Percentiles rank a stretch among this genome's conserved stretches.
phyloP scores from a whole-genome alignment of 2,113 vertebrate species.

The Vulpes ferrilata region DNA sequence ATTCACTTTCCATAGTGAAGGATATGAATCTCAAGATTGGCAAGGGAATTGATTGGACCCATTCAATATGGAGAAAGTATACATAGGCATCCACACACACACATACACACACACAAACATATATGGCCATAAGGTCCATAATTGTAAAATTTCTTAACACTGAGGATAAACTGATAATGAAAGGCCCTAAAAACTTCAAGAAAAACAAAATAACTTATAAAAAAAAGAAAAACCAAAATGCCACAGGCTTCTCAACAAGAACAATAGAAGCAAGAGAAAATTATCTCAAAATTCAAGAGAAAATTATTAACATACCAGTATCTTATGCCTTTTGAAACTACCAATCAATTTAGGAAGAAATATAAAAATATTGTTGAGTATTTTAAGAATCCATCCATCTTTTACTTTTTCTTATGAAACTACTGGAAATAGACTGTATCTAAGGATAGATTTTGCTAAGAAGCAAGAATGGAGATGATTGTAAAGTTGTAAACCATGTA shows the following conservation, averaged over 20 bases:
- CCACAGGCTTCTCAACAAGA: neutral
- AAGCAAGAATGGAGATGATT: neutral
- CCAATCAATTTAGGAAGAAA: neutral
- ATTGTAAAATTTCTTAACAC: neutral
- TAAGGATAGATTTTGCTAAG: neutral
- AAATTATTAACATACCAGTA: neutral
- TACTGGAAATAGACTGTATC: neutral
- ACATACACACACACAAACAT: neutral
- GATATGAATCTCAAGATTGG: neutral
- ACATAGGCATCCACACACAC: neutral
- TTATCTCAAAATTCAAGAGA: neutral
- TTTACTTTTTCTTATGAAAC: neutral
- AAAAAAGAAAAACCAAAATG: neutral
- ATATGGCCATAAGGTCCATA: neutral
- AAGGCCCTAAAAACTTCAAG: neutral
- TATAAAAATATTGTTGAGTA: neutral
- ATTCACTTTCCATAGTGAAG: neutral
- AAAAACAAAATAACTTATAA: neutral
- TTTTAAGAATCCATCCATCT: neutral
- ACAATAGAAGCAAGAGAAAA: neutral
- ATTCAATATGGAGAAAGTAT: neutral
- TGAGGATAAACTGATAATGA: neutral
- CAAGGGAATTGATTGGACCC: neutral
- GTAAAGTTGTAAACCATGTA: neutral
- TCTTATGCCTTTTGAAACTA: neutral